Evolutionary conservation across 2,888 invertebrate genomes (phyloP).

Genomic region (Hypomecis atomaria): DNA sequence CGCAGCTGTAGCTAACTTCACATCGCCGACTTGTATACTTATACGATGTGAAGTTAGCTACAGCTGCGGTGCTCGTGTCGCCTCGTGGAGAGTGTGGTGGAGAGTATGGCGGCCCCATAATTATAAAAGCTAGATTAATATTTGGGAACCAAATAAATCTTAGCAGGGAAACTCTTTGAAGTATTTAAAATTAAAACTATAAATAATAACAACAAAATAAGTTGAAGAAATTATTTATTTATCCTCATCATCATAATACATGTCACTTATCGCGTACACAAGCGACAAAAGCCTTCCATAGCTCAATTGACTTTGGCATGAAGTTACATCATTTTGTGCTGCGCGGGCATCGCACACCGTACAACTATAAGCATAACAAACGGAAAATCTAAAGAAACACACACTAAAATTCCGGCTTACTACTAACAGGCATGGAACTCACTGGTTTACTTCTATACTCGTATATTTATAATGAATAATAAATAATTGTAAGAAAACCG

Average conservation of each 20-base stretch:
- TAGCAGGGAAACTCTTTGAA: neutral
- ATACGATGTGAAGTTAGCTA: too few relatives aligned
- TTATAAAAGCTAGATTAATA: too few relatives aligned
- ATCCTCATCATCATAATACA: conserved; percentile 77
- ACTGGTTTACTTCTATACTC: conserved; percentile 28
- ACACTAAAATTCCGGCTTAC: conserved; percentile 38
- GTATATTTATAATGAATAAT: neutral
- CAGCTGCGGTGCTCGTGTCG: too few relatives aligned
- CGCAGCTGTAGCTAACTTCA: too few relatives aligned
- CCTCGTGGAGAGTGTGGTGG: too few relatives aligned
- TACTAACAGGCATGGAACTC: conserved; percentile 33
- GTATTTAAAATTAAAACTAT: neutral
- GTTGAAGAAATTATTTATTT: conserved; percentile 82
- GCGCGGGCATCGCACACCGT: conserved; percentile 50
- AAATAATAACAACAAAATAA: conserved; percentile 46
- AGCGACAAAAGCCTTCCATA: conserved; percentile 81
- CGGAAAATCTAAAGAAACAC: conserved; percentile 29
- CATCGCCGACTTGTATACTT: too few relatives aligned
- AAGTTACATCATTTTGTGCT: conserved; percentile 79
- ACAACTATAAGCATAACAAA: conserved; percentile 36
- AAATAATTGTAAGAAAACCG: too few relatives aligned
- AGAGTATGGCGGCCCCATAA: too few relatives aligned
- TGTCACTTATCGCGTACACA: conserved; percentile 82
- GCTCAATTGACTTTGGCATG: conserved; percentile 85
- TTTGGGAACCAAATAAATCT: too few relatives aligned